phyloP scores from a whole-genome alignment of 2,888 invertebrate genomes.

The Dinocampus coccinellae region DNA sequence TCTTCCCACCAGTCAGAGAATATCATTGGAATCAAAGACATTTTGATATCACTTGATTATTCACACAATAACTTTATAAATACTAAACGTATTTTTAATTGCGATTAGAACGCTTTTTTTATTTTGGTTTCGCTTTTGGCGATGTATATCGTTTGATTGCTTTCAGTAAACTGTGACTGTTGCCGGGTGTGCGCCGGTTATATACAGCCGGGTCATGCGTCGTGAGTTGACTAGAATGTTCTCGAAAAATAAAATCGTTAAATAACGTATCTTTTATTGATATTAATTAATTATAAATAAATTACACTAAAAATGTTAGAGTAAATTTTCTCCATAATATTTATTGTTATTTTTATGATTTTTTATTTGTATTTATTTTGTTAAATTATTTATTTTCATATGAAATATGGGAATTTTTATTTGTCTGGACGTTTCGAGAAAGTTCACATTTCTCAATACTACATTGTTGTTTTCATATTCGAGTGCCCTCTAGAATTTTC shows the following conservation, averaged over 20 bases:
- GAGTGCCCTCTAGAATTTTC: not conserved
- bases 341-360: not conserved
- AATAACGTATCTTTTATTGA: too few relatives aligned
- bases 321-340: not conserved
- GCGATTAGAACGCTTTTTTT: slow-evolving; percentile 3
- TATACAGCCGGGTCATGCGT: slow-evolving; percentile 43
- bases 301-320: not conserved
- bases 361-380: not conserved
- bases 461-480: slow-evolving; percentile 10
- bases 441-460: not conserved
- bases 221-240: slow-evolving; percentile 33
- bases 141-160: slow-evolving; percentile 32
- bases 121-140: not conserved
- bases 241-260: slow-evolving; percentile 3
- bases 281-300: too few relatives aligned
- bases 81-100: not conserved
- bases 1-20: slow-evolving; percentile 91
- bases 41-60: slow-evolving; percentile 65
- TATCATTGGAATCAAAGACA: slow-evolving; percentile 82
- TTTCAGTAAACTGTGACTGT: slow-evolving; percentile 37
- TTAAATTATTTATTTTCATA: not conserved
- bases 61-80: not conserved
- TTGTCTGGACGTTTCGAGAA: not conserved
- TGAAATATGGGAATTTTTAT: not conserved
- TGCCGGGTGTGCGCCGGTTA: slow-evolving; percentile 24